Conservation (phyloP, 2,113 vertebrate genomes). For the Narcine bancroftii region DNA sequence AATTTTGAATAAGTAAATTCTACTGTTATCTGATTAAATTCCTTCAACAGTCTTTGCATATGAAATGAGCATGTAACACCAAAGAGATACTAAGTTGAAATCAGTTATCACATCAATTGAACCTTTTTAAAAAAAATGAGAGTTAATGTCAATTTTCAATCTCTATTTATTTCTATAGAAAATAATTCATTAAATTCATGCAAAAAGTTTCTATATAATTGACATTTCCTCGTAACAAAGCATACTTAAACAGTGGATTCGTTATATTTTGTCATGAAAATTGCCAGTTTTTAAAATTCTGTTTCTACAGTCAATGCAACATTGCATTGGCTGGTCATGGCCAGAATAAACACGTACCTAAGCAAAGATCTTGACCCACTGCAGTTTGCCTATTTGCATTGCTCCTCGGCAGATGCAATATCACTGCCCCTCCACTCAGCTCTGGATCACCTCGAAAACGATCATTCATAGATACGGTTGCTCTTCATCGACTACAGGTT, state of each 20-base stretch:
- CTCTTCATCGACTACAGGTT: too few relatives aligned
- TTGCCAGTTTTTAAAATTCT: background rate
- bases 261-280: background rate
- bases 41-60: background rate
- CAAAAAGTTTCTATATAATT: background rate
- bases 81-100: background rate
- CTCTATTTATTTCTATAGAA: background rate
- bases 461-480: too few relatives aligned
- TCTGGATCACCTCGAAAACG: too few relatives aligned
- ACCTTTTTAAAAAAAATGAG: background rate
- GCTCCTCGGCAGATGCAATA: too few relatives aligned
- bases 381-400: too few relatives aligned
- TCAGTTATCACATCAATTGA: background rate
- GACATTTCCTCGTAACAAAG: background rate
- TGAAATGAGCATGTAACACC: background rate
- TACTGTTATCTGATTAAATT: background rate
- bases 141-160: background rate
- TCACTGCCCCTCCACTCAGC: too few relatives aligned
- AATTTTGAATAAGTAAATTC: background rate
- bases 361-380: too few relatives aligned
- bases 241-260: background rate
- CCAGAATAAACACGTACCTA: too few relatives aligned
- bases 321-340: too few relatives aligned
- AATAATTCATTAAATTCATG: background rate
- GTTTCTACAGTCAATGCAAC: too few relatives aligned